Evolutionary conservation across 2,888 invertebrate species (phyloP).

Genomic region (Phania funesta): DNA sequence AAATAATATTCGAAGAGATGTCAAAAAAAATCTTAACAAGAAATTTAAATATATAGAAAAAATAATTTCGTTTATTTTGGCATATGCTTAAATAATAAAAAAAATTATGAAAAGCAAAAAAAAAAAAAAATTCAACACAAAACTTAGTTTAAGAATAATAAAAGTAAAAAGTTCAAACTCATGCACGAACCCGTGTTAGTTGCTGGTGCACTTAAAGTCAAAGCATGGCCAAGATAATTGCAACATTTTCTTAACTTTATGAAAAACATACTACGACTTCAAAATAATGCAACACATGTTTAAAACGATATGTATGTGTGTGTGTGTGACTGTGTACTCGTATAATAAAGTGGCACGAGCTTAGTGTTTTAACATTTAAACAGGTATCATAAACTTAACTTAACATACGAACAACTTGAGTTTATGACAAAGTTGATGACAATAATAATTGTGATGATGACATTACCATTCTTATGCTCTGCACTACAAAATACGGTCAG

Average conservation of each 20-base stretch:
- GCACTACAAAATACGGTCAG: slow-evolving; percentile 10
- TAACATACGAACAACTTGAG: slow-evolving; percentile 48
- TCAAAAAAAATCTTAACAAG: slow-evolving; percentile 61
- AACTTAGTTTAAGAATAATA: slow-evolving; percentile 56
- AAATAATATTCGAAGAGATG: slow-evolving; percentile 48
- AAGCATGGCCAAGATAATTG: slow-evolving; percentile 62
- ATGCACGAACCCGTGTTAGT: slow-evolving; percentile 66
- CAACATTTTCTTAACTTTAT: slow-evolving; percentile 53
- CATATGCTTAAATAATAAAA: slow-evolving; percentile 24
- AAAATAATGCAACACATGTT: slow-evolving; percentile 43
- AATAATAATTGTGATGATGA: slow-evolving; percentile 51
- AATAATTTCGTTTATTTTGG: background rate
- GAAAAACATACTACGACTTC: background rate
- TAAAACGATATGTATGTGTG: background rate
- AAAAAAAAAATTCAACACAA: slow-evolving; percentile 31
- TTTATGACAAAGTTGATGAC: slow-evolving; percentile 54
- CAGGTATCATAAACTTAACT: slow-evolving; percentile 63
- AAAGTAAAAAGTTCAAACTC: slow-evolving; percentile 67
- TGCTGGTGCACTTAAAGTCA: slow-evolving; percentile 28
- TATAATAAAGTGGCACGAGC: slow-evolving; percentile 62
- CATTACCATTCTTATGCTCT: slow-evolving; percentile 53
- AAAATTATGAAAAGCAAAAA: slow-evolving; percentile 8
- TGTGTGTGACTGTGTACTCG: background rate
- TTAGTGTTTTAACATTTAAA: slow-evolving; percentile 67
- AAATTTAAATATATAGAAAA: slow-evolving; percentile 61